Base-by-base conservation (phyloP, 2,113 vertebrate genomes). In the Micronycteris hirsuta region DNA sequence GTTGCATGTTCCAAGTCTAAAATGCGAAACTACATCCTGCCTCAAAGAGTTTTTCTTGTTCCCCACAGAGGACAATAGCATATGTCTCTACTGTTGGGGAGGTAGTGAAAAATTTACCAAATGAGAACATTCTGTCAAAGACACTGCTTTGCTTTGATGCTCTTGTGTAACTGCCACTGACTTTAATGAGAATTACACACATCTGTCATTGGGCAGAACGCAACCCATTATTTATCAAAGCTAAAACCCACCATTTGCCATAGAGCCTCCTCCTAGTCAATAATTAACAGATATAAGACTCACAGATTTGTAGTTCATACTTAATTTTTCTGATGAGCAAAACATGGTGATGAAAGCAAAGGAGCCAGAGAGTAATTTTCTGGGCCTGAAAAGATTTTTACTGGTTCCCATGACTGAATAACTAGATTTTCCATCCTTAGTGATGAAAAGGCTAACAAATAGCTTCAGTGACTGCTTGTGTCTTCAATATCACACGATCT, bases 161-260 rank as follows among this genome's bases (percentile, higher is more conserved):
- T 81, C 93, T 97, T 96, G 65, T 95, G 56, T 87, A 96, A 82
- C 93, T 95, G 94, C 58, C 97, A 94, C 65, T 78, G 93, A 95
- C 76, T 93, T 96, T 95, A 97, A 96, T 92, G 94, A 97, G 94
- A 93, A 97, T 96, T 96, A 93, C 80, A 94, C 65, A 86, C 83
- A 96, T 96, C 95, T 98, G 97, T 97, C 95, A 96, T 90, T 92
- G 93, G 94, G 83, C 83, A 97, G 89, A 96, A 94, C 52, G 89
- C 96, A 96, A 94, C 93, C 96, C 91, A 96, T 96, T 97, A 96
- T 97, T 97, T 97, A 97, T 97, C 93, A 97, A 96, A 93, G 82
- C 88, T 95, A 93, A 97, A 97, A 96, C 97, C 96, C 80, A 96
- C 91, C 83, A 97, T 97, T 97, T 98, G 38, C 93, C 86, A 90